Evolutionary conservation across 2,113 vertebrate genomes (phyloP).

Genomic region (Phoenicopterus ruber): DNA sequence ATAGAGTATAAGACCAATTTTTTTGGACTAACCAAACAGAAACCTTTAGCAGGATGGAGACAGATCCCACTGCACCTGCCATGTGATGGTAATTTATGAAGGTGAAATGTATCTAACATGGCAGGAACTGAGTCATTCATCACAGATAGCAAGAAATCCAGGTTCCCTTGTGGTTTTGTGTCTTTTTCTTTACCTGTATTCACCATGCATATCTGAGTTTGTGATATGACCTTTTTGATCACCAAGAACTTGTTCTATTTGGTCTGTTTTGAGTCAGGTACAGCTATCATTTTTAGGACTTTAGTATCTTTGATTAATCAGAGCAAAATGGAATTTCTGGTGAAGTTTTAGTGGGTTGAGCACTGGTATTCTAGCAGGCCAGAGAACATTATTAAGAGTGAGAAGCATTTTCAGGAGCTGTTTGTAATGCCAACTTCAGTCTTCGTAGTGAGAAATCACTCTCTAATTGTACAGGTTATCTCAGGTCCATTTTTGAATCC

Average conservation of each 20-base stretch:
- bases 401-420: background rate
- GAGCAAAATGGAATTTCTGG: background rate
- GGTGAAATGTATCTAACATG: conserved; percentile 1
- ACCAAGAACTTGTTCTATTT: rapidly evolving
- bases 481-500: background rate
- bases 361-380: background rate
- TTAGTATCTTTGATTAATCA: background rate
- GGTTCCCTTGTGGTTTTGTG: background rate
- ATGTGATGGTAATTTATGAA: background rate
- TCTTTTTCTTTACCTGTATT: background rate
- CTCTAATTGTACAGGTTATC: background rate
- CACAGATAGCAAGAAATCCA: background rate
- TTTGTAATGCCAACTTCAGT: background rate
- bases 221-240: background rate
- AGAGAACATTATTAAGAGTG: background rate
- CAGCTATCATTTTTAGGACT: background rate
- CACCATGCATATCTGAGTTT: background rate
- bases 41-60: background rate
- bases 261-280: background rate
- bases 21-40: background rate
- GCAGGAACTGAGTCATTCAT: background rate
- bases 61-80: background rate
- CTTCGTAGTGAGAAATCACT: background rate
- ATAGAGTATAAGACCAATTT: background rate
- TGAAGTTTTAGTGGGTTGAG: background rate